phyloP scores from a whole-genome alignment of 2,888 invertebrate species.

The Callimorpha dominula region DNA sequence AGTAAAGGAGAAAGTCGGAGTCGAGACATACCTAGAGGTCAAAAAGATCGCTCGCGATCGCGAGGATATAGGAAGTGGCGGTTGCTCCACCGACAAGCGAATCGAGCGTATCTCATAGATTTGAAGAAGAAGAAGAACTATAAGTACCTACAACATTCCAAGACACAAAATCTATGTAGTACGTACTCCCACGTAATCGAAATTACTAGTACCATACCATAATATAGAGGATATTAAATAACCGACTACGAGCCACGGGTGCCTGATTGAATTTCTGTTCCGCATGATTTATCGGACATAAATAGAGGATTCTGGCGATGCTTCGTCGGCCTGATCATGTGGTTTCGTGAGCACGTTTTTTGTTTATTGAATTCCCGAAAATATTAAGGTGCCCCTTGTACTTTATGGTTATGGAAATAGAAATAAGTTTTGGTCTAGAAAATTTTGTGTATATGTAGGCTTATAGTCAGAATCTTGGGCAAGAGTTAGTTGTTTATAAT shows the following conservation, averaged over 20 bases:
- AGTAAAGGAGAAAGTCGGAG: no score
- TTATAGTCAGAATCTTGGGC: not conserved
- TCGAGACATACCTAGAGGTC: no score
- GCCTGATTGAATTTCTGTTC: constrained; percentile 75
- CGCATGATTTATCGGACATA: constrained; percentile 74
- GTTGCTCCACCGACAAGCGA: no score
- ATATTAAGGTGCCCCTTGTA: constrained; percentile 25
- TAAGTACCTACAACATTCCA: no score
- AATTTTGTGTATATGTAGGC: not conserved
- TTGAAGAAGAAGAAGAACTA: no score
- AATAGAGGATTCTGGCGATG: constrained; percentile 62
- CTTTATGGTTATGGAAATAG: constrained; percentile 14
- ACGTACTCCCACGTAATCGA: constrained; percentile 33
- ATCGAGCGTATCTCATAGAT: no score
- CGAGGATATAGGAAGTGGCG: no score
- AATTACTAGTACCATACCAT: constrained; percentile 12
- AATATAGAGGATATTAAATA: constrained; percentile 46
- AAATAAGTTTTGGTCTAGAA: constrained; percentile 12
- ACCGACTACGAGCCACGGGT: constrained; percentile 52
- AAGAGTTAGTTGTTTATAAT: not conserved
- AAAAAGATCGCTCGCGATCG: no score
- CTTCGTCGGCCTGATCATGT: constrained; percentile 55
- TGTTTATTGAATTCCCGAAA: constrained; percentile 43
- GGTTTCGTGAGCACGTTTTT: constrained; percentile 46
- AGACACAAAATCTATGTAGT: not conserved